Conservation (phyloP, 2,797 vertebrate genomes). For the Aldrovandia affinis region DNA sequence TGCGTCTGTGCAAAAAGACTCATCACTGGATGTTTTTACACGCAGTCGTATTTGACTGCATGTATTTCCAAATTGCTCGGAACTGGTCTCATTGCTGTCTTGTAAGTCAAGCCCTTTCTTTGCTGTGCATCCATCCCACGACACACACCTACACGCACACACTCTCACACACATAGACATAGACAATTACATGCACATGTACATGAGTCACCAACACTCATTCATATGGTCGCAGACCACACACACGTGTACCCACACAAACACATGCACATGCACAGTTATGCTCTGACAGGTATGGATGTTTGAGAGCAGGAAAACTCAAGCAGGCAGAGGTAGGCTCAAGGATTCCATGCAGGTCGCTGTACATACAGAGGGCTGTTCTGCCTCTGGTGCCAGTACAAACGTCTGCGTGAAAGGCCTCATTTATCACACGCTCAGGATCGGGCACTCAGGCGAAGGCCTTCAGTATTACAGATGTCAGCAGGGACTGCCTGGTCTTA, state of each 20-base stretch:
- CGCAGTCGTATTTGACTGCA: no score
- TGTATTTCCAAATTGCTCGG: background rate
- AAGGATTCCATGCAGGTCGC: background rate
- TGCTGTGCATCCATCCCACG: background rate
- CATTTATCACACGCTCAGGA: background rate
- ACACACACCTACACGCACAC: background rate
- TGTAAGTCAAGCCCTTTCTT: background rate
- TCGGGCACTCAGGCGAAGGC: background rate
- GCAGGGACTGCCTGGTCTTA: background rate
- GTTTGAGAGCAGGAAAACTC: background rate
- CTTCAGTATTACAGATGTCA: background rate
- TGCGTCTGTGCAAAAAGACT: background rate
- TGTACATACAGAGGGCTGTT: no score
- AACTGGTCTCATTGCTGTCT: constrained; percentile 3
- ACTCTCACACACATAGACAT: background rate
- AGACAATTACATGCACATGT: background rate
- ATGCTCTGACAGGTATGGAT: background rate
- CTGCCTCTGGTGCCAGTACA: background rate
- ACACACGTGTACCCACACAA: background rate
- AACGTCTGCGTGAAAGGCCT: background rate
- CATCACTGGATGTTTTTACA: background rate
- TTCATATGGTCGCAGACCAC: background rate
- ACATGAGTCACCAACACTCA: background rate
- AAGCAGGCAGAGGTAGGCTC: background rate
- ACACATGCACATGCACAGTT: no score